phyloP scores from a whole-genome alignment of 2,888 invertebrate genomes.

The Hydraecia micacea region DNA sequence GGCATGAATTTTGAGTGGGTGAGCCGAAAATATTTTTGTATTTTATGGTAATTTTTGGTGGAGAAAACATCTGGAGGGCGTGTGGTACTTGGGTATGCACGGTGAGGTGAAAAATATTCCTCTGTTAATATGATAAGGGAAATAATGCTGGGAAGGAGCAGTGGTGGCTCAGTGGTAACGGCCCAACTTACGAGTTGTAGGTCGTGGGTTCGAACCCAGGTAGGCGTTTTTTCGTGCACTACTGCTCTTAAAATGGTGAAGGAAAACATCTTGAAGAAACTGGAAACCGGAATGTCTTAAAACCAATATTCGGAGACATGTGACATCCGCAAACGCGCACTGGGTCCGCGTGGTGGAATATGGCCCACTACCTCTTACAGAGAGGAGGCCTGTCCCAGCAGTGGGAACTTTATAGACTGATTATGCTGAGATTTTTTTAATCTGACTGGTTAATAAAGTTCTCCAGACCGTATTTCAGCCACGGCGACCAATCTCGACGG shows the following conservation, averaged over 20 bases:
- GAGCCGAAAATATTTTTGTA: slow-evolving; percentile 21
- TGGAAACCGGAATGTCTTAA: not conserved
- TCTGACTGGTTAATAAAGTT: not conserved
- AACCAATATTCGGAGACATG: not conserved
- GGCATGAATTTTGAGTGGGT: slow-evolving; percentile 51
- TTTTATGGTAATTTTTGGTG: slow-evolving; percentile 23
- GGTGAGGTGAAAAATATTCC: not conserved
- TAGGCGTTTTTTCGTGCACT: not conserved
- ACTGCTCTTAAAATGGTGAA: not conserved
- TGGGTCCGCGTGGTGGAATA: not conserved
- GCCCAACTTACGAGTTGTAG: not conserved
- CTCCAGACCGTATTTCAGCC: too few relatives aligned
- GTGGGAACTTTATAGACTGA: too few relatives aligned
- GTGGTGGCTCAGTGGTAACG: not conserved
- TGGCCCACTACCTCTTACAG: too few relatives aligned
- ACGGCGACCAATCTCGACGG: too few relatives aligned
- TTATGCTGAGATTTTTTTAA: not conserved
- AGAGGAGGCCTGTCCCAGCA: too few relatives aligned
- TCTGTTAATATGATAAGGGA: not conserved
- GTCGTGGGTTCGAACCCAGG: not conserved
- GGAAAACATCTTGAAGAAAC: not conserved
- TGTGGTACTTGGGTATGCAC: not conserved
- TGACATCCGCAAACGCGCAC: not conserved
- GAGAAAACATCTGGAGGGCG: slow-evolving; percentile 4
- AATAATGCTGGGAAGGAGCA: not conserved